Conservation (phyloP, 2,797 vertebrate genomes). For the Anolis apletophallus region DNA sequence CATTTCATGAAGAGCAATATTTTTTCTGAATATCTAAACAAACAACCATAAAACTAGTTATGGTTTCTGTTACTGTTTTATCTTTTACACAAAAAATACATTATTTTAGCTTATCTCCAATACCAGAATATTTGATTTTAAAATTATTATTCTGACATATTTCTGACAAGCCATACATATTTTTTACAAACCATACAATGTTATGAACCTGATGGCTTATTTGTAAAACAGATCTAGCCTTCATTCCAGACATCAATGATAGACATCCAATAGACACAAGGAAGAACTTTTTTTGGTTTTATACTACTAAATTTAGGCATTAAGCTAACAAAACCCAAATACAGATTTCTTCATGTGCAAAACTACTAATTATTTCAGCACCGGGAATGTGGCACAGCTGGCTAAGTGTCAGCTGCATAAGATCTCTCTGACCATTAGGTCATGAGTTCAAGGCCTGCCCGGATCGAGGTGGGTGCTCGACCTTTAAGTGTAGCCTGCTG, state of each 20-base stretch:
- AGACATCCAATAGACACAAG: neutral
- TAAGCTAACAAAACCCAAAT: neutral
- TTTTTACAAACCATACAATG: neutral
- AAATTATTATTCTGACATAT: neutral
- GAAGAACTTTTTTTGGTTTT: neutral
- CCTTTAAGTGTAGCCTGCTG: too few relatives aligned
- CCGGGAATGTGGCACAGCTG: too few relatives aligned
- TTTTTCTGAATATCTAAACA: neutral
- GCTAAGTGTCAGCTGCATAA: too few relatives aligned
- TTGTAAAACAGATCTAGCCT: neutral
- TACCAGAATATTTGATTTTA: neutral
- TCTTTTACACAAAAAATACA: neutral
- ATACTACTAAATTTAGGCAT: neutral
- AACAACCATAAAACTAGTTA: neutral
- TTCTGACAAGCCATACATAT: neutral
- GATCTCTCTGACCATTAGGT: too few relatives aligned
- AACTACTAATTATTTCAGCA: neutral
- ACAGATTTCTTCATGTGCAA: neutral
- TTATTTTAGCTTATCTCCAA: neutral
- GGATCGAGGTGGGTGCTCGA: too few relatives aligned
- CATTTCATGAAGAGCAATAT: neutral
- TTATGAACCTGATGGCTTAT: neutral
- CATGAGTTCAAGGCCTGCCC: too few relatives aligned
- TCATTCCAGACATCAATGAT: neutral
- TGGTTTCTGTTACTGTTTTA: neutral